Percentiles rank a stretch among this genome's conserved stretches.
phyloP scores from a whole-genome alignment of 2,113 vertebrate genomes.

The Phoxinus phoxinus region DNA sequence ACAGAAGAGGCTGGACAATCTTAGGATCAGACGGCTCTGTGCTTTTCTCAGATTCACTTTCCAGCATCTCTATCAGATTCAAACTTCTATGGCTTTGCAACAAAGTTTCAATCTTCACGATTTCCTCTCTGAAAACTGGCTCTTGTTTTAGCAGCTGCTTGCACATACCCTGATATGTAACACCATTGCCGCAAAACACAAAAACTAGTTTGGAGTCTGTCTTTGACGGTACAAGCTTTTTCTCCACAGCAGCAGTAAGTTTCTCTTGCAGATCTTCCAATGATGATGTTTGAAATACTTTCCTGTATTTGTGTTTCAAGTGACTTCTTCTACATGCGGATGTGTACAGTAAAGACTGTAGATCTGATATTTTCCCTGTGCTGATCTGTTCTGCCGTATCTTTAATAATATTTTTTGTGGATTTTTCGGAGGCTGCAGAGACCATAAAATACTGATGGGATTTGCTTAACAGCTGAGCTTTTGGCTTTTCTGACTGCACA shows the following conservation, averaged over 20 bases:
- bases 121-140: conserved; percentile 79
- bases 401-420: conserved; percentile 71
- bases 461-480: conserved; percentile 50
- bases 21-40: conserved; percentile 72
- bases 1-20: conserved; percentile 81
- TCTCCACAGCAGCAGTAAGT: conserved; percentile 56
- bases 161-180: conserved; percentile 81
- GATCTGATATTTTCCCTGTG: conserved; percentile 54
- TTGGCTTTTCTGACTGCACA: conserved; percentile 49
- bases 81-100: conserved; percentile 65
- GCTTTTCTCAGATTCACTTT: conserved; percentile 59
- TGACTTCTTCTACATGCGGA: conserved; percentile 87
- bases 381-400: conserved; percentile 74
- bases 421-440: conserved; percentile 80
- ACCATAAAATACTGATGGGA: conserved; percentile 76
- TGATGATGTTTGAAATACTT: conserved; percentile 76
- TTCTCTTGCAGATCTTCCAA: conserved; percentile 74
- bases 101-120: conserved; percentile 70
- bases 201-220: conserved; percentile 78
- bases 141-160: conserved; percentile 77
- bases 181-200: conserved; percentile 85
- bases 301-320: conserved; percentile 76
- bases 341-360: conserved; percentile 80
- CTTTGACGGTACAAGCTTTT: conserved; percentile 47
- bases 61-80: conserved; percentile 70